Percentiles rank a stretch among this genome's conserved stretches.
Conservation (phyloP, 2,113 vertebrate genomes). For the Agelaius phoeniceus region DNA sequence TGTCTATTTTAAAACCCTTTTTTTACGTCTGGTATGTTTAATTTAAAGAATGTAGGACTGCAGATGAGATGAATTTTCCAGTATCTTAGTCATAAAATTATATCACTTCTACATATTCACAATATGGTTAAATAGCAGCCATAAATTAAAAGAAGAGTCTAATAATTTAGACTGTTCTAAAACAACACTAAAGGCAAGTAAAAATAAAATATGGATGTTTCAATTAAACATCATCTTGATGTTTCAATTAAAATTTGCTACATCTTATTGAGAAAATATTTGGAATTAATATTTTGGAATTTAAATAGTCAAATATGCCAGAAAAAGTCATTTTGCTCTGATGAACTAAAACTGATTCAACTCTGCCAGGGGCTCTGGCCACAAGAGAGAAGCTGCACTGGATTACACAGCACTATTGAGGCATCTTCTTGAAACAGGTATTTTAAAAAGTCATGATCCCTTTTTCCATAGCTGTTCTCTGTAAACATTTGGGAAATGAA, state of each 20-base stretch:
- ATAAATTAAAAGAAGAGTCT: slow-evolving; percentile 39
- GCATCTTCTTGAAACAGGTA: slow-evolving; percentile 50
- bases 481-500: slow-evolving; percentile 62
- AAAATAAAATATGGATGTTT: slow-evolving; percentile 31
- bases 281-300: background rate
- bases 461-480: slow-evolving; percentile 39
- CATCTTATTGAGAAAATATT: background rate
- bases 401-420: slow-evolving; percentile 41
- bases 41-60: background rate
- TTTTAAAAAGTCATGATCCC: slow-evolving; percentile 54
- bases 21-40: background rate
- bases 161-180: slow-evolving; percentile 26
- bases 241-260: slow-evolving; percentile 34
- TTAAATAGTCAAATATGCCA: background rate
- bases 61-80: slow-evolving; percentile 24
- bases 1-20: background rate
- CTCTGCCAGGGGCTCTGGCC: background rate
- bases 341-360: slow-evolving; percentile 9
- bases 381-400: background rate
- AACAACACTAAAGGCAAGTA: slow-evolving; percentile 3
- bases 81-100: slow-evolving; percentile 30
- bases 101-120: background rate
- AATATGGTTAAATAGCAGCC: slow-evolving; percentile 20
- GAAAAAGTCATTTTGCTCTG: background rate
- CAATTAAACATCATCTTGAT: slow-evolving; percentile 24